phyloP scores from a whole-genome alignment of 1,140 invertebrate species.

The Wiebesia pumilae region DNA sequence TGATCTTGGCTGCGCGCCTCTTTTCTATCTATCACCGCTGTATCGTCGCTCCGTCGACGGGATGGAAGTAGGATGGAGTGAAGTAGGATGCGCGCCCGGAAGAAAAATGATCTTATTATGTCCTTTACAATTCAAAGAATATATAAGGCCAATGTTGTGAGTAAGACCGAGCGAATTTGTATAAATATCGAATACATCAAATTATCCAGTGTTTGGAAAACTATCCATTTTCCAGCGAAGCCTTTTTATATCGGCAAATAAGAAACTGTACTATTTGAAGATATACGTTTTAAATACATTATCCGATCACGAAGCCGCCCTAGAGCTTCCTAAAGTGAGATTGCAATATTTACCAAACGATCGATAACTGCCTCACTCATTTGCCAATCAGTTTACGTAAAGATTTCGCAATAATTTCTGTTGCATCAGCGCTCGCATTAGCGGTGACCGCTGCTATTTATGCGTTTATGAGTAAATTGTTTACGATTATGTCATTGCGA shows the following conservation, averaged over 20 bases:
- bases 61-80: no score
- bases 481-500: no score
- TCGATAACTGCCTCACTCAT: no score
- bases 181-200: neutral
- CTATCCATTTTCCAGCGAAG: neutral
- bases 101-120: constrained; percentile 38
- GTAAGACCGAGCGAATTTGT: neutral
- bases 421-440: no score
- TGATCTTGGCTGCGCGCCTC: constrained; percentile 30
- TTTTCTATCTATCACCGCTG: constrained; percentile 36
- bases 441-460: no score
- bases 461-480: no score
- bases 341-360: no score
- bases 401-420: no score
- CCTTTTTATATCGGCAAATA: neutral
- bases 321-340: no score
- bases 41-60: constrained; percentile 2
- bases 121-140: neutral
- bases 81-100: neutral
- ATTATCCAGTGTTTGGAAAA: neutral
- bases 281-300: no score
- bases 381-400: no score
- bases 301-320: no score
- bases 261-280: neutral
- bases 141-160: neutral